Base-by-base conservation (phyloP, 2,888 invertebrate species). In the Clepsis dumicolana region DNA sequence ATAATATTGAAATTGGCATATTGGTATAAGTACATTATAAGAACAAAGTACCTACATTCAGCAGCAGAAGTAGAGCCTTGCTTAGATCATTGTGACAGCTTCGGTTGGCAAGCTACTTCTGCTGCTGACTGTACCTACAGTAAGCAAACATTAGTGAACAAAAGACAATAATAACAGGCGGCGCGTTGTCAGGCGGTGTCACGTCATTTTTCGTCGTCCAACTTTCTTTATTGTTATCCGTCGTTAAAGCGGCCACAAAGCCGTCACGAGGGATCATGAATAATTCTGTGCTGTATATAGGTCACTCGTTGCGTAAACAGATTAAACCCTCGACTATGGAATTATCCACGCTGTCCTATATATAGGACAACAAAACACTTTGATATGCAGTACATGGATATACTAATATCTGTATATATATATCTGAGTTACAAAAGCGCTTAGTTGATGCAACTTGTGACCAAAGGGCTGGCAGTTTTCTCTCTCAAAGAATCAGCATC, bases 281-380 rank as follows among this genome's bases (percentile, higher is more conserved):
- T 87, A 87, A 88, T 86, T 85, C 86, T 83, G 84, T 86, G 84
- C 80, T 79, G 84, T 86, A 89, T 87, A 88, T 91, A 82, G 91
- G 90, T 89, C 90, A 88, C 75, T 78, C 77, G 78, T 73, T 81
- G 80, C 77, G 84, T 86, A 83, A 85, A 84, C 86, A 85, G 79
- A 77, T 80, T 80, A 77, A 81, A 79, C 74, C 76, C 74, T 74
- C 76, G 76, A 75, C 77, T 75, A 74, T 74, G 73, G 79, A 78
- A 80, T 82, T 80, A 84, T 83, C 83, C 78, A 67, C 74, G 74
- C 75, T 71, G 73, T 77, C 70, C 67, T 64, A 71, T 77, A 73
- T 80, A 79, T 85, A 80, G 83, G 77, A 77, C 84, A 79, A 66
- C 72, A 74, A 74, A 75, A 75, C 74, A 70, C 50, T 67, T 63